Conservation (phyloP, 2,113 vertebrate species). For the Crotalus viridis region DNA sequence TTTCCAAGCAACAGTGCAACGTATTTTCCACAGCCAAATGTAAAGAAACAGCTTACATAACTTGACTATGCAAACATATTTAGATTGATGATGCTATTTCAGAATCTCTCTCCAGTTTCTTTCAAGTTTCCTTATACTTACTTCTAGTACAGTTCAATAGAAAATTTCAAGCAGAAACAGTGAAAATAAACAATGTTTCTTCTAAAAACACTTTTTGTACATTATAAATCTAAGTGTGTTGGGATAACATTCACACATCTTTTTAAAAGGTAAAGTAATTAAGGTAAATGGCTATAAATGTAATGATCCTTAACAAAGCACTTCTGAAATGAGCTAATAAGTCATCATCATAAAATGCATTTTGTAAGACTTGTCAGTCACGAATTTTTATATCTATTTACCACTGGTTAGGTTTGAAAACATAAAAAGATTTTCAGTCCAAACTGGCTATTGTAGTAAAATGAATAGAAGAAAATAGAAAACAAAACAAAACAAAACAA, state of each 20-base stretch:
- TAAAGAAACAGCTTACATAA: background rate
- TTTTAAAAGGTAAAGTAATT: constrained; percentile 21
- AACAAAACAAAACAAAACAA: background rate
- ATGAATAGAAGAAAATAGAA: constrained; percentile 25
- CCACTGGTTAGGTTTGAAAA: constrained; percentile 66
- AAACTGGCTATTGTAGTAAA: constrained; percentile 60
- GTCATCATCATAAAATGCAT: constrained; percentile 53
- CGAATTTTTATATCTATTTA: constrained; percentile 59
- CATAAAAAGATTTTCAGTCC: constrained; percentile 62
- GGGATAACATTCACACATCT: constrained; percentile 27
- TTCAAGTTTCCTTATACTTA: constrained; percentile 18
- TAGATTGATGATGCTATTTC: constrained; percentile 46
- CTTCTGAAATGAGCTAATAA: constrained; percentile 45
- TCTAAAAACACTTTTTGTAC: constrained; percentile 35
- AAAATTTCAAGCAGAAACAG: constrained; percentile 39
- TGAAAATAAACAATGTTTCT: constrained; percentile 34
- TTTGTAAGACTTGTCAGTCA: constrained; percentile 66
- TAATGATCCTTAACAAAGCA: constrained; percentile 46
- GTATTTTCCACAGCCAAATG: background rate
- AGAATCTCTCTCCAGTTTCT: constrained; percentile 34
- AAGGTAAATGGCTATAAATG: constrained; percentile 44
- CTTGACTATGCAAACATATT: constrained; percentile 44
- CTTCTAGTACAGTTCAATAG: constrained; percentile 10
- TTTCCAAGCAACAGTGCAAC: background rate
- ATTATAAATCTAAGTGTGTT: constrained; percentile 51